Conservation (phyloP, 1,140 invertebrate genomes). For the Platorchestia sp. region DNA sequence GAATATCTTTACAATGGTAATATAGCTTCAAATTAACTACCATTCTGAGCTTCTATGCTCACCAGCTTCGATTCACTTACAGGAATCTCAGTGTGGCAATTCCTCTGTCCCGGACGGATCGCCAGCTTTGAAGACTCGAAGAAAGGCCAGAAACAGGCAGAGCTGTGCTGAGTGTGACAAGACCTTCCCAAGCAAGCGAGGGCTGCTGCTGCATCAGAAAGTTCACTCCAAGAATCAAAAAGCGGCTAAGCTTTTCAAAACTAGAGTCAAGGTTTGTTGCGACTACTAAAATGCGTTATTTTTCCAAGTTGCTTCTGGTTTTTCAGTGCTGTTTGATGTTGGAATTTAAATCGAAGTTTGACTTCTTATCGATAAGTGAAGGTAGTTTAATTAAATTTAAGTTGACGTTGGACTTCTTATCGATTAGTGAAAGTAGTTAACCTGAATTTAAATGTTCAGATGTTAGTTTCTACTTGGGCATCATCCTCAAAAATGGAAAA, state of each 20-base stretch:
- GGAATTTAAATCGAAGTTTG: background rate
- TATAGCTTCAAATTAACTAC: no score
- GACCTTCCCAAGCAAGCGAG: conserved; percentile 31
- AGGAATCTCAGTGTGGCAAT: background rate
- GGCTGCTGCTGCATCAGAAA: background rate
- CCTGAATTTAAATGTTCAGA: no score
- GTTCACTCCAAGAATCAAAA: conserved; percentile 26
- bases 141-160: background rate
- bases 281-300: background rate
- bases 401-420: no score
- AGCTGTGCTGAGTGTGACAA: background rate
- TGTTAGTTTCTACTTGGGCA: no score
- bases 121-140: background rate
- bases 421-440: no score
- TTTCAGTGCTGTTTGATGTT: background rate
- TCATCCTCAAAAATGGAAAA: no score
- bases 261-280: conserved; percentile 4
- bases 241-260: conserved; percentile 11
- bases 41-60: background rate
- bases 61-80: background rate
- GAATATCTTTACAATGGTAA: no score
- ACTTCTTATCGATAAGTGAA: background rate
- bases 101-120: background rate
- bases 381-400: no score
- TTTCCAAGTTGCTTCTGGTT: background rate